phyloP scores from a whole-genome alignment of 2,113 vertebrate species.

The Sminthopsis crassicaudata region DNA sequence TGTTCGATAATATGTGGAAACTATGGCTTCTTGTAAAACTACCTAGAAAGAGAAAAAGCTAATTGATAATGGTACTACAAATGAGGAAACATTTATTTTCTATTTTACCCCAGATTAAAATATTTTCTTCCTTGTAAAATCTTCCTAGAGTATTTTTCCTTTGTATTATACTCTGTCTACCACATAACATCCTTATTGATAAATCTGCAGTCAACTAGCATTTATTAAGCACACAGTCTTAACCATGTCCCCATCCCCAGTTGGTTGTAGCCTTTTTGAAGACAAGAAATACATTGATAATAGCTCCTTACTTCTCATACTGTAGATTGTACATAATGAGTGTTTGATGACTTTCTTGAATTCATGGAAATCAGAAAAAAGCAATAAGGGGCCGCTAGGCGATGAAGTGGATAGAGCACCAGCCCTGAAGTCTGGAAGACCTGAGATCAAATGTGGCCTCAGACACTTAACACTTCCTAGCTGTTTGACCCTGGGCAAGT shows the following conservation, averaged over 20 bases:
- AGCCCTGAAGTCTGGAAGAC: no score
- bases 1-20: background rate
- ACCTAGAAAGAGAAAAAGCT: background rate
- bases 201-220: background rate
- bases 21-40: background rate
- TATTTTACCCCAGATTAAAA: background rate
- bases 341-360: background rate
- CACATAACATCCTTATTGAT: background rate
- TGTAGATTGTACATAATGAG: background rate
- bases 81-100: background rate
- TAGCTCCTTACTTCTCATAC: background rate
- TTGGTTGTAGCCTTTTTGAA: background rate
- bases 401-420: no score
- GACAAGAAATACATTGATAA: background rate
- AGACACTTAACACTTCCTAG: no score
- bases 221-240: background rate
- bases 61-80: background rate
- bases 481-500: no score
- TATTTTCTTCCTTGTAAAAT: no score
- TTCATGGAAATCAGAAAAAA: no score
- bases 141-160: background rate
- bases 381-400: no score
- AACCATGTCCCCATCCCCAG: background rate
- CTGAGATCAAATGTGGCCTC: no score
- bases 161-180: background rate